These are phyloP conservation scores for Melipona beecheii DNA, from an alignment of 2,888 invertebrate genomes.

Conservation along the genomic window DNA sequence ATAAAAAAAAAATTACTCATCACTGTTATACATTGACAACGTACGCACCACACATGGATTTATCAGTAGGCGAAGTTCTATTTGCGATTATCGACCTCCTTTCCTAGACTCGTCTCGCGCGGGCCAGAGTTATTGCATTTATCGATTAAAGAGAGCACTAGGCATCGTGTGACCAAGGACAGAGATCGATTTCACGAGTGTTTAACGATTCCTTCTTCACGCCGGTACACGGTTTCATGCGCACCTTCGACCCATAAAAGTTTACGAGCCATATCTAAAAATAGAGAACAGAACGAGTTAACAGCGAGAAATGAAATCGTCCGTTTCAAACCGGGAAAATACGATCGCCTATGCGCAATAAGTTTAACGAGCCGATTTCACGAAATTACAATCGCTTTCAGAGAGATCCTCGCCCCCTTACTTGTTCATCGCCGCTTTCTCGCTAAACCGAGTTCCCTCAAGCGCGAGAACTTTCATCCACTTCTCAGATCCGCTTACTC, in stretches of 20 bases:
- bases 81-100: background rate
- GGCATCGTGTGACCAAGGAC: background rate
- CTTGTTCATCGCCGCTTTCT: background rate
- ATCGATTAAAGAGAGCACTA: background rate
- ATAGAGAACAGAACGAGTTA: conserved; percentile 25
- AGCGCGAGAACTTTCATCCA: background rate
- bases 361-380: conserved; percentile 13
- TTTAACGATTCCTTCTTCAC: conserved; percentile 4
- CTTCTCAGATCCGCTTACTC: background rate
- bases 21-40: background rate
- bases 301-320: conserved; percentile 9
- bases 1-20: no score
- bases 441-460: background rate
- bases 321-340: conserved; percentile 3
- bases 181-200: conserved; percentile 30
- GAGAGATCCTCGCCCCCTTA: background rate
- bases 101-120: background rate
- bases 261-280: conserved; percentile 27
- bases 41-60: background rate
- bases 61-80: background rate
- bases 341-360: background rate
- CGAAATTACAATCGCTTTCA: no score
- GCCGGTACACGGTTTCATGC: conserved; percentile 13
- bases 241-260: conserved; percentile 35
- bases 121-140: background rate